phyloP scores from a whole-genome alignment of 2,888 invertebrate species.

The Pristionchus mayeri region DNA sequence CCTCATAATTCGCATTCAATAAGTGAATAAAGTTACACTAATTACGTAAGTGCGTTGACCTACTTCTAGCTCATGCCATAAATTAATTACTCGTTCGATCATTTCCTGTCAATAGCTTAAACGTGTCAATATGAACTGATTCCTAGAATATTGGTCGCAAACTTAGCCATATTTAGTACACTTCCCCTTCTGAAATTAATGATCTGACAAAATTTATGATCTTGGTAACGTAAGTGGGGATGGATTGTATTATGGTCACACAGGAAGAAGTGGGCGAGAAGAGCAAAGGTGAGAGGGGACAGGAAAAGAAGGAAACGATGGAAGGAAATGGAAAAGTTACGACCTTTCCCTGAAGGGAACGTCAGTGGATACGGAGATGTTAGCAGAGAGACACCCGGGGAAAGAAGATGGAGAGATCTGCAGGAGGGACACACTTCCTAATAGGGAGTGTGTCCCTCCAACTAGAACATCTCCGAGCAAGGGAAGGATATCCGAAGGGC shows the following conservation, averaged over 20 bases:
- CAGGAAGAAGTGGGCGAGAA: background rate
- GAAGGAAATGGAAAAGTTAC: background rate
- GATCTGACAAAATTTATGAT: too few relatives aligned
- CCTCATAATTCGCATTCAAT: background rate
- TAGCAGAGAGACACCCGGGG: background rate
- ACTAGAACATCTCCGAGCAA: background rate
- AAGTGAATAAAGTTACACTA: background rate
- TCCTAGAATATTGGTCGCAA: background rate
- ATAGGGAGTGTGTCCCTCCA: background rate
- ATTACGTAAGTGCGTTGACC: background rate
- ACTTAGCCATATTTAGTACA: background rate
- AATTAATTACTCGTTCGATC: too few relatives aligned
- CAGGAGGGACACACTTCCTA: background rate
- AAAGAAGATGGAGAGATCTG: background rate
- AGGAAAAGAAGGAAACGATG: background rate
- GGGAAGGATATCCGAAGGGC: background rate
- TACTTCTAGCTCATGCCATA: background rate
- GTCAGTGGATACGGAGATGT: background rate
- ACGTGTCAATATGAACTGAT: background rate
- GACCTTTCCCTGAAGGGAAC: background rate
- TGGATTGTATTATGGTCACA: background rate
- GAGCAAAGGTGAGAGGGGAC: background rate
- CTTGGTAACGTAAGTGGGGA: background rate
- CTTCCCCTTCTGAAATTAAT: slow-evolving; percentile 4
- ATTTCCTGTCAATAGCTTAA: background rate